Evolutionary conservation across 2,113 vertebrate genomes (phyloP), one percentile per base, ranked within the genome.

Genomic region (Chionomys nivalis): DNA sequence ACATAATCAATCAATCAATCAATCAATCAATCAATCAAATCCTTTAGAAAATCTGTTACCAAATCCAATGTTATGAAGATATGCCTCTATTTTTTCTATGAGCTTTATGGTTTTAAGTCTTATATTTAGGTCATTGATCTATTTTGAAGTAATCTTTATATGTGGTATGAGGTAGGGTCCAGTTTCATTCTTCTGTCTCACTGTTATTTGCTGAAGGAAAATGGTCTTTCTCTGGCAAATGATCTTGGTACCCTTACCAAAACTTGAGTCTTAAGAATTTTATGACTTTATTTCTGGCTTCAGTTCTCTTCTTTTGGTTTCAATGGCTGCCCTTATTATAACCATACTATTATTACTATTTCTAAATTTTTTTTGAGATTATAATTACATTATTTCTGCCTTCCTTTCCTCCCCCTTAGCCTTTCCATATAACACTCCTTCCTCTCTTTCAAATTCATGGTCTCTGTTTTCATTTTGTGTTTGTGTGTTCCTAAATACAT

Each of bases 261-360:
- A 92, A 94, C 79, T 87, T 39, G 65, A 8, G 10, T 76, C 70
- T 26, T 49, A 55, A 33, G 58, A 93, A 89, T 86, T 86, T 68
- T 31, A 23, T 63, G 17, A 82, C 13, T 87, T 93, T 93, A 81
- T 96, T 96, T 96, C 49, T 85, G 49, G 31, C 42, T 9, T 91
- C 5, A 83, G 28, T 83, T 83, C n/a, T 63, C 12, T 82, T 82
- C 52, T 61, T 36, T n/a, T 82, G n/a, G 52, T 82, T 82, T 39
- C 58, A 24, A 61, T 49, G 44, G 7, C 44, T 49, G 26, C 42
- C 75, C 2, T 78, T 78, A 78, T 49, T 78, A 49, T 49, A 78
- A 49, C 44, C 26, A 33, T 77, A 31, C 26, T 44, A 26, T 77
- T 36, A 70, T 17, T 70, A 36, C 14, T 72, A 19, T 72, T 39